phyloP scores from a whole-genome alignment of 1,140 invertebrate genomes.

The Popillia japonica region DNA sequence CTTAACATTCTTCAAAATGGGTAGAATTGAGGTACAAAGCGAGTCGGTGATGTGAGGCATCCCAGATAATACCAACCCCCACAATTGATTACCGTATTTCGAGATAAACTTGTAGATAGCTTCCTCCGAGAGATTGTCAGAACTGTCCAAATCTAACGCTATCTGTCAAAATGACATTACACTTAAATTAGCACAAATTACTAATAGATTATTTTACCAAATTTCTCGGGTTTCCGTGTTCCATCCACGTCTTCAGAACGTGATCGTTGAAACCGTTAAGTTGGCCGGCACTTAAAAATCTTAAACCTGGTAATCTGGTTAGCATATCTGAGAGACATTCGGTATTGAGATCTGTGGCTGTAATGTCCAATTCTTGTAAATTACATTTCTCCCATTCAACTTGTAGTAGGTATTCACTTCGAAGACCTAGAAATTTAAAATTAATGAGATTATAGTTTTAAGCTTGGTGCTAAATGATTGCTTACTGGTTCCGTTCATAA shows the following conservation, averaged over 20 bases:
- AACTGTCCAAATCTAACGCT: conserved; percentile 92
- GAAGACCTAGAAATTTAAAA: conserved; percentile 70
- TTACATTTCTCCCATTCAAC: conserved; percentile 98
- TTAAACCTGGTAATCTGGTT: conserved; percentile 83
- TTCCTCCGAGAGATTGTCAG: conserved; percentile 94
- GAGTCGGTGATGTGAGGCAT: conserved; percentile 98
- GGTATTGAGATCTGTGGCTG: conserved; percentile 93
- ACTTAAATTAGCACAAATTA: too few relatives aligned
- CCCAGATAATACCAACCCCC: conserved; percentile 88
- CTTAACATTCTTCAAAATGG: conserved; percentile 90
- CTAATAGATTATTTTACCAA: conserved; percentile 52
- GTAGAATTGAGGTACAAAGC: conserved; percentile 92
- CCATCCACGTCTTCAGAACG: conserved; percentile 89
- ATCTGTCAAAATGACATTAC: conserved; percentile 64
- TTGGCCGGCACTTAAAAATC: conserved; percentile 94
- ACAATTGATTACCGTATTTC: conserved; percentile 86
- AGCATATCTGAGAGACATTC: conserved; percentile 95
- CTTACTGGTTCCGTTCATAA: conserved; percentile 96
- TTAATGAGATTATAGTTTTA: not conserved
- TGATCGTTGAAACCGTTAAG: conserved; percentile 97
- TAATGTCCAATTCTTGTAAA: conserved; percentile 95
- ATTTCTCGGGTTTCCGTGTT: conserved; percentile 81
- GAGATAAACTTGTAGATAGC: conserved; percentile 90
- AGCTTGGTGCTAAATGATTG: conserved; percentile 38
- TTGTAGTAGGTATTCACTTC: conserved; percentile 90